A percentile compares a stretch with the other conserved stretches of the same genome.
phyloP scores from a whole-genome alignment of 1,140 invertebrate genomes.

The Drosophila busckii region DNA sequence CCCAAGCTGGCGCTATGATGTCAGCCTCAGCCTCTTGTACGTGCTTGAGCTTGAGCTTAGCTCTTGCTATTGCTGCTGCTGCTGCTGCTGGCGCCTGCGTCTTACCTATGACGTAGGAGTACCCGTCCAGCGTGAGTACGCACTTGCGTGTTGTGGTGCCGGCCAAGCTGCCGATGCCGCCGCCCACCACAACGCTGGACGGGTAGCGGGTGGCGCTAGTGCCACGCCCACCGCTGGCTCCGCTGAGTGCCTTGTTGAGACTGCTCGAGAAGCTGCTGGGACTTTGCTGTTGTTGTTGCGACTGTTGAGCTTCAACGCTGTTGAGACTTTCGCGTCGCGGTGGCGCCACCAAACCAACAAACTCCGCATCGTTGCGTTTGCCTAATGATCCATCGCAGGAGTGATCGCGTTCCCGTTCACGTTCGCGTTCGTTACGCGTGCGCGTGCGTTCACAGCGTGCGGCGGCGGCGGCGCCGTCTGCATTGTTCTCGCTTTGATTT shows the following conservation, averaged over 20 bases:
- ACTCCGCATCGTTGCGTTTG: slow-evolving; percentile 58
- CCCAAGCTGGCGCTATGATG: too few relatives aligned
- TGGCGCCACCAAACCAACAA: slow-evolving; percentile 31
- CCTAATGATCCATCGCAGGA: slow-evolving; percentile 54
- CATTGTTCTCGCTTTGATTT: slow-evolving; percentile 33
- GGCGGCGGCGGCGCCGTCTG: not conserved
- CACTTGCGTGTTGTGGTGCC: slow-evolving; percentile 83
- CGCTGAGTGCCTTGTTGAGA: slow-evolving; percentile 13
- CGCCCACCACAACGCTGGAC: slow-evolving; percentile 61
- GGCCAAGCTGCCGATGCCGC: slow-evolving; percentile 23
- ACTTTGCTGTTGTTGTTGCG: not conserved
- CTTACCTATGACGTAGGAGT: slow-evolving; percentile 91
- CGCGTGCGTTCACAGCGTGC: slow-evolving; percentile 29
- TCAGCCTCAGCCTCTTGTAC: not conserved
- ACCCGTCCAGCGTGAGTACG: slow-evolving; percentile 88
- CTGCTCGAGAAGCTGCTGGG: slow-evolving; percentile 5
- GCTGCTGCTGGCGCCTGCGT: too few relatives aligned
- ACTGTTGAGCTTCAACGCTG: slow-evolving; percentile 18
- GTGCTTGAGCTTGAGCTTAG: too few relatives aligned
- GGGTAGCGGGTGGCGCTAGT: slow-evolving; percentile 47
- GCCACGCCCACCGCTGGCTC: slow-evolving; percentile 7
- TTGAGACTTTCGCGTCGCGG: slow-evolving; percentile 70
- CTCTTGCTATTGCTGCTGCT: not conserved
- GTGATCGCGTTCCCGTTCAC: slow-evolving; percentile 57
- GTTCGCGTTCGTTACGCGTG: slow-evolving; percentile 29